phyloP scores from a whole-genome alignment of 2,888 invertebrate species.

The Amphimallon solstitiale region DNA sequence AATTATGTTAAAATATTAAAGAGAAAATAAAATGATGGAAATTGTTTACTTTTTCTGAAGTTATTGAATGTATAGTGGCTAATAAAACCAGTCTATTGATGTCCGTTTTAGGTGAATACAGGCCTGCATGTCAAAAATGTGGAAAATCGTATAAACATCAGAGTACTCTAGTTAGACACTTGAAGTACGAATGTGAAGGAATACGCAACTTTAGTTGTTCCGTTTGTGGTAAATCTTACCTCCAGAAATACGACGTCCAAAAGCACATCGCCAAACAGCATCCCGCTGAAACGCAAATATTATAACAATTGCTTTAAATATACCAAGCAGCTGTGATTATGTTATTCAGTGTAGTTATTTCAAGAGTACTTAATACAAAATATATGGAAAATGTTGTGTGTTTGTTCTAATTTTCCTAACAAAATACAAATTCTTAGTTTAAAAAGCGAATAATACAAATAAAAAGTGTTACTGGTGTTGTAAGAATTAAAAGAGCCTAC shows the following conservation, averaged over 20 bases:
- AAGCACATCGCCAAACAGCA: conserved; percentile 42
- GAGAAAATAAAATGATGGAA: too few relatives aligned
- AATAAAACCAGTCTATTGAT: background rate
- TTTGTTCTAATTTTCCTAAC: too few relatives aligned
- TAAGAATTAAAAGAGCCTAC: too few relatives aligned
- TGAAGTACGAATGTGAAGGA: conserved; percentile 76
- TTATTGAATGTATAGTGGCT: too few relatives aligned
- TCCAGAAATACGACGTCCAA: conserved; percentile 45
- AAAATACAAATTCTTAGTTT: too few relatives aligned
- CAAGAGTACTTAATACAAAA: background rate
- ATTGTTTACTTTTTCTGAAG: too few relatives aligned
- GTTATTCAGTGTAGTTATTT: background rate
- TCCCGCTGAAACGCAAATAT: conserved; percentile 16
- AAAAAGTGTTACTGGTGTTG: too few relatives aligned
- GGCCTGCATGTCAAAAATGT: conserved; percentile 68
- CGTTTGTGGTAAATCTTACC: conserved; percentile 44
- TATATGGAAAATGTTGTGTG: background rate
- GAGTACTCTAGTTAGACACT: conserved; percentile 76
- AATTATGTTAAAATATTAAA: too few relatives aligned
- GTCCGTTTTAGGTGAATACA: conserved; percentile 33
- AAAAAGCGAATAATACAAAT: too few relatives aligned
- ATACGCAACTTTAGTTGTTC: conserved; percentile 70
- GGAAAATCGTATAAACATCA: conserved; percentile 80
- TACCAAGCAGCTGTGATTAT: background rate
- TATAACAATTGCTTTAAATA: background rate